Evolutionary conservation across 2,113 vertebrate genomes (phyloP).

Genomic region (Coptodon rendalli): DNA sequence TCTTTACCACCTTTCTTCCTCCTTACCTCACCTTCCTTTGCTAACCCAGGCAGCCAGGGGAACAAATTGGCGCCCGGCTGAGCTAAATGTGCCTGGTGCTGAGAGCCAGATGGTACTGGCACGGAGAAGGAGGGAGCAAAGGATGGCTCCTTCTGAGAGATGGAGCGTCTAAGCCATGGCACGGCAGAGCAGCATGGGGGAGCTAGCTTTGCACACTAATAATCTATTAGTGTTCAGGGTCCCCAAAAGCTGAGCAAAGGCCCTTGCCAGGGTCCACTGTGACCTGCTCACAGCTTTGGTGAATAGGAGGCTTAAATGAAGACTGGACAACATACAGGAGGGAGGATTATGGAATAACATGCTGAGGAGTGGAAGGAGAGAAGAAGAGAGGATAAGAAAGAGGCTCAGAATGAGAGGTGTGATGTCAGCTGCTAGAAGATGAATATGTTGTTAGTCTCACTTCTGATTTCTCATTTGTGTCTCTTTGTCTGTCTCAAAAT

Average conservation of each 20-base stretch:
- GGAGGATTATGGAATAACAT: background rate
- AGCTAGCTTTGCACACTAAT: constrained; percentile 44
- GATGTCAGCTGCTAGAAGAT: constrained; percentile 21
- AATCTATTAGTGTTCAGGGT: constrained; percentile 52
- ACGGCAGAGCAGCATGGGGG: constrained; percentile 25
- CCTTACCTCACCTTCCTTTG: constrained; percentile 7
- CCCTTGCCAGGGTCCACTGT: constrained; percentile 2
- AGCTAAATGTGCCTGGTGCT: constrained; percentile 63
- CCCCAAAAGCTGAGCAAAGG: constrained; percentile 18
- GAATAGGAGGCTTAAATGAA: background rate
- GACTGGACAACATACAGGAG: background rate
- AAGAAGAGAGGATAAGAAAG: background rate
- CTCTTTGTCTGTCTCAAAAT: background rate
- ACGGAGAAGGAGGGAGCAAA: constrained; percentile 39
- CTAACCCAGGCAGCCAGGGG: constrained; percentile 37
- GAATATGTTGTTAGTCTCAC: background rate
- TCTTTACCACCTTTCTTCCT: constrained; percentile 14
- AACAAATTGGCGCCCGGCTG: constrained; percentile 63
- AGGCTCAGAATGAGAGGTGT: background rate
- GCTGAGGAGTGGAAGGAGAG: background rate
- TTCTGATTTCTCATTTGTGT: background rate
- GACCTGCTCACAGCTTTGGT: background rate
- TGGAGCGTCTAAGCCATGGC: constrained; percentile 18
- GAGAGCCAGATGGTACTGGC: constrained; percentile 67
- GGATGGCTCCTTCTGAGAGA: constrained; percentile 43